These are phyloP conservation scores for Bufotes viridis DNA, from an alignment of 2,797 vertebrate species.

Conservation along the genomic window DNA sequence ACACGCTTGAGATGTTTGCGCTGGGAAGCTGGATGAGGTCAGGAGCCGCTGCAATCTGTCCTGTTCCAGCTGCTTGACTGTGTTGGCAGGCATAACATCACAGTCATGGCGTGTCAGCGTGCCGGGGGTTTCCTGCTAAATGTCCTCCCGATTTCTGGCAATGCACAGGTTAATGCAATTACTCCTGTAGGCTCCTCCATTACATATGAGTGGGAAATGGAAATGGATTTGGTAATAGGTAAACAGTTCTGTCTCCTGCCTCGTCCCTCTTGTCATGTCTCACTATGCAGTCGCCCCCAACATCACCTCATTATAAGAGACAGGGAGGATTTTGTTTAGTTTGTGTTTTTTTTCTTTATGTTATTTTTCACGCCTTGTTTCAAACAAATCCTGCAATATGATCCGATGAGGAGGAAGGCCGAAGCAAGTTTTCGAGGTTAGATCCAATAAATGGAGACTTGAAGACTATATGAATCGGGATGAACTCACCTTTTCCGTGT, in stretches of 20 bases:
- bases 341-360: not conserved
- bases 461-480: not conserved
- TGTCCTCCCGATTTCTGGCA: not conserved
- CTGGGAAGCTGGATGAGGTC: constrained; percentile 29
- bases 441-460: not conserved
- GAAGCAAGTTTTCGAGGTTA: not conserved
- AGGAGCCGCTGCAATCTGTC: constrained; percentile 29
- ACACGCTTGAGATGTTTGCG: constrained; percentile 31
- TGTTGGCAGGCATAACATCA: constrained; percentile 33
- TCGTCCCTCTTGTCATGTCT: constrained; percentile 21
- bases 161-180: constrained; percentile 20
- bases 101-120: not conserved
- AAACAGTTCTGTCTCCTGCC: not conserved
- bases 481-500: no score
- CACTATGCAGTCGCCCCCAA: not conserved
- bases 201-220: not conserved
- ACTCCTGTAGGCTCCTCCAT: not conserved
- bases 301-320: not conserved
- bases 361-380: constrained; percentile 6
- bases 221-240: constrained; percentile 18
- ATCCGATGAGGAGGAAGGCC: not conserved
- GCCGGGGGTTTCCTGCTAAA: not conserved
- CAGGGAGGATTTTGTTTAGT: not conserved
- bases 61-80: constrained; percentile 35
- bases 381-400: not conserved